Conservation (phyloP, 2,797 vertebrate genomes). For the Corythornis leucogaster region DNA sequence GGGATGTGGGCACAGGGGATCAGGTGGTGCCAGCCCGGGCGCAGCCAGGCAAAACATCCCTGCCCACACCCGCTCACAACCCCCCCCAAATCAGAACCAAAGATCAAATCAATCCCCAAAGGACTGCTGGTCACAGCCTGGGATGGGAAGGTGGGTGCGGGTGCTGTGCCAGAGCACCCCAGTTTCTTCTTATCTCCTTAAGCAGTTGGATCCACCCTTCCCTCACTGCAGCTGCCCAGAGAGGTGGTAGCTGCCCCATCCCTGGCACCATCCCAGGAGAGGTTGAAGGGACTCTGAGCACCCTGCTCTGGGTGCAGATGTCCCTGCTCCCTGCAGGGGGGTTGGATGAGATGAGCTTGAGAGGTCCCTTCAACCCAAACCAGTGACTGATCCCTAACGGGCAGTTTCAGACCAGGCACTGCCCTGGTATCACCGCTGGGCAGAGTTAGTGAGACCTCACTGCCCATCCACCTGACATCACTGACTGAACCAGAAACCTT, state of each 20-base stretch:
- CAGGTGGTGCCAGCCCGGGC: not conserved
- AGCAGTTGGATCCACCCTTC: not conserved
- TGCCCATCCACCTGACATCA: accelerated
- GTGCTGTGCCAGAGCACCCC: not conserved
- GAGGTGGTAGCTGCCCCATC: not conserved
- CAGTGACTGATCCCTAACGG: not conserved
- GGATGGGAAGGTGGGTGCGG: not conserved
- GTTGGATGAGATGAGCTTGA: not conserved
- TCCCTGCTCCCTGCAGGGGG: not conserved
- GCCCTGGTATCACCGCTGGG: not conserved
- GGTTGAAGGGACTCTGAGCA: not conserved
- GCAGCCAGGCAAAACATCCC: accelerated
- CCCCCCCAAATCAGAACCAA: not conserved
- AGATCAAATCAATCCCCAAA: accelerated
- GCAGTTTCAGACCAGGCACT: not conserved
- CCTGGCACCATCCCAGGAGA: not conserved
- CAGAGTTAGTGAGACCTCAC: not conserved
- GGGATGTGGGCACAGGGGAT: accelerated
- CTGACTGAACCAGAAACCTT: not conserved
- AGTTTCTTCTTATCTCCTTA: not conserved
- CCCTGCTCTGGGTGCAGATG: not conserved
- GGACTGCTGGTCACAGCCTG: accelerated
- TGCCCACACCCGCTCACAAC: accelerated
- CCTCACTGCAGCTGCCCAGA: not conserved
- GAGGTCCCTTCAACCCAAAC: not conserved